Evolutionary conservation across 2,888 invertebrate species (phyloP).

Genomic region (Willowsia nigromaculata): DNA sequence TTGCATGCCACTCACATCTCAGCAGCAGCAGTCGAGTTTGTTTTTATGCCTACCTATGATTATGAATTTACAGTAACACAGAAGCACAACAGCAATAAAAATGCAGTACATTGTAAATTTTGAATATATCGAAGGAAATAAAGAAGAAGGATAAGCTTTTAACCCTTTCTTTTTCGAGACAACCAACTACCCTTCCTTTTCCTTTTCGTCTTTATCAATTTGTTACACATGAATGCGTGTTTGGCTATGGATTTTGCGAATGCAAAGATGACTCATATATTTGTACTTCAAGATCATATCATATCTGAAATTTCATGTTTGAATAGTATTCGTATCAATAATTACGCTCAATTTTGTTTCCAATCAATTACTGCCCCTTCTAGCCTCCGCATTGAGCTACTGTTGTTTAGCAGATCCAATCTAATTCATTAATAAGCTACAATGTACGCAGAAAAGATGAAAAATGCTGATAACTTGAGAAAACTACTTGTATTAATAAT

Average conservation of each 20-base stretch:
- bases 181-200: not conserved
- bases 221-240: not conserved
- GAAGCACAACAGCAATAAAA: not conserved
- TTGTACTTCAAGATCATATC: not conserved
- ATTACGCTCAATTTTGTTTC: not conserved
- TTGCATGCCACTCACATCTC: constrained; percentile 19
- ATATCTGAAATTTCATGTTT: not conserved
- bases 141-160: not conserved
- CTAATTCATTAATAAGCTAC: not conserved
- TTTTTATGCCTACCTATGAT: not conserved
- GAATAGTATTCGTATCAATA: constrained; percentile 6
- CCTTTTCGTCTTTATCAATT: not conserved
- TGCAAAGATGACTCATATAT: not conserved
- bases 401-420: not conserved
- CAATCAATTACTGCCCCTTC: not conserved
- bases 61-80: constrained; percentile 25
- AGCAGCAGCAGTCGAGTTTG: not conserved
- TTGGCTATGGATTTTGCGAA: not conserved
- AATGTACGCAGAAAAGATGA: not conserved
- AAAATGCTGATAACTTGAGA: not conserved
- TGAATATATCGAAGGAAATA: not conserved
- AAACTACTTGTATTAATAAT: constrained; percentile 32
- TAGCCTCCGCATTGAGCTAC: not conserved
- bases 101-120: not conserved
- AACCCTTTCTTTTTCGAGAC: not conserved